Base-by-base conservation (phyloP, 2,113 vertebrate genomes). In the Ceratotherium simum region DNA sequence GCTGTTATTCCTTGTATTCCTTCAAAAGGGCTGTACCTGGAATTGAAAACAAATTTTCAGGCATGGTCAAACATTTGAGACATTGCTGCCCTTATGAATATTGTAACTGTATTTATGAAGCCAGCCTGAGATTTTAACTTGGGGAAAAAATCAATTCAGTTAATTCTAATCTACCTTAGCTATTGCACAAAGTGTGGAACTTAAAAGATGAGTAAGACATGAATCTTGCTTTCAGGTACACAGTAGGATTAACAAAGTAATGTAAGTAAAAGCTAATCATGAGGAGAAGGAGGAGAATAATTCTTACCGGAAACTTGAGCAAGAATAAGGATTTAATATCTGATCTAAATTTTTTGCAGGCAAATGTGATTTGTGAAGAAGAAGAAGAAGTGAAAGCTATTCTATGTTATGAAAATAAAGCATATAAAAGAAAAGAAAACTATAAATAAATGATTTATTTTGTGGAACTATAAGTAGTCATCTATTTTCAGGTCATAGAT, bases 41-140 rank as follows among this genome's bases (percentile, higher is more conserved):
- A 64, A 95, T 60, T 54, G 23, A 94, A 73, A 42, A 20, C 46
- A 79, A 78, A 73, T 82, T 90, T 94, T 64, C 25, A 92, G 20
- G 27, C 18, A 36, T 86, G 23, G n/a, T 78, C 67, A 92, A 92
- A 60, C 56, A 79, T 78, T 62, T 51, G 46, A 82, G 21, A 81
- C 7, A 65, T 48, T 65, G 46, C 12, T 94, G 33, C 25, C 13
- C 9, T 91, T 82, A 8, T 86, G 31, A 33, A 48, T 70, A 85
- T 27, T 92, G 16, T 82, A 54, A 75, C 27, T 92, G 12, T 58
- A 29, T 78, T 92, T 92, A 78, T 82, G 23, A 92, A 62, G n/a
- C 4, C 39, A 92, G 5, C 1, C 62, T 86, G 29, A 92, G 48
- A 18, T 65, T 94, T 89, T 94, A 92, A 86, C 67, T 90, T 81